Evolutionary conservation across 2,113 vertebrate species (phyloP).

Genomic region (Lepidothrix coronata): DNA sequence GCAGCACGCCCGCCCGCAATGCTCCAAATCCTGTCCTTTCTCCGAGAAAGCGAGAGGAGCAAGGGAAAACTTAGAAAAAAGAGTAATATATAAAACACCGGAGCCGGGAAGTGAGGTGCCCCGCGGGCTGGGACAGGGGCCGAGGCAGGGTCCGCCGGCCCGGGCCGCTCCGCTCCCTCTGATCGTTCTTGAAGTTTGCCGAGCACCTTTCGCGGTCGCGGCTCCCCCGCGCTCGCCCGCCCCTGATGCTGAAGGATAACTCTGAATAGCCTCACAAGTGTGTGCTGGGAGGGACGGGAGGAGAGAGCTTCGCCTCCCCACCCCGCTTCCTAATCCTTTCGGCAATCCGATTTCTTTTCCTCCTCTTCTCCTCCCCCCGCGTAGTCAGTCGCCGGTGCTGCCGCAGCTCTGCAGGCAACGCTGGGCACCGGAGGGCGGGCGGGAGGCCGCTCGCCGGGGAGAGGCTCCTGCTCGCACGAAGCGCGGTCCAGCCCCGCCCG

Average conservation of each 20-base stretch:
- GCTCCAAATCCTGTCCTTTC: background rate
- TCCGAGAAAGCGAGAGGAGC: background rate
- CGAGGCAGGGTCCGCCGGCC: background rate
- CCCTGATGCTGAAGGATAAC: constrained; percentile 34
- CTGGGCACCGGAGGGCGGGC: background rate
- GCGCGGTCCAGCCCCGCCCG: background rate
- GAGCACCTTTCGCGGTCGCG: background rate
- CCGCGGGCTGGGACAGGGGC: background rate
- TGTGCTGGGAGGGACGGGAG: background rate
- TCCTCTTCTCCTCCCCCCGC: background rate
- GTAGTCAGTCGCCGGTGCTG: background rate
- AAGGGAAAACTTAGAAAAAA: background rate
- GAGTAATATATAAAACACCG: background rate
- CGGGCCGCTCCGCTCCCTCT: background rate
- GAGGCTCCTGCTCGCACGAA: background rate
- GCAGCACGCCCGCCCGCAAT: background rate
- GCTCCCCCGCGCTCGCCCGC: background rate
- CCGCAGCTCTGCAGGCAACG: background rate
- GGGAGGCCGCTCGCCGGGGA: background rate
- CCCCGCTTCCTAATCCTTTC: background rate
- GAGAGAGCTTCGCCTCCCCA: background rate
- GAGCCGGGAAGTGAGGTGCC: background rate
- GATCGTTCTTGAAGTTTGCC: constrained; percentile 7
- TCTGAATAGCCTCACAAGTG: background rate
- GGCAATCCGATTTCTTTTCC: constrained; percentile 11